Base-by-base conservation (phyloP, 2,888 invertebrate genomes). In the Eupithecia exiguata region DNA sequence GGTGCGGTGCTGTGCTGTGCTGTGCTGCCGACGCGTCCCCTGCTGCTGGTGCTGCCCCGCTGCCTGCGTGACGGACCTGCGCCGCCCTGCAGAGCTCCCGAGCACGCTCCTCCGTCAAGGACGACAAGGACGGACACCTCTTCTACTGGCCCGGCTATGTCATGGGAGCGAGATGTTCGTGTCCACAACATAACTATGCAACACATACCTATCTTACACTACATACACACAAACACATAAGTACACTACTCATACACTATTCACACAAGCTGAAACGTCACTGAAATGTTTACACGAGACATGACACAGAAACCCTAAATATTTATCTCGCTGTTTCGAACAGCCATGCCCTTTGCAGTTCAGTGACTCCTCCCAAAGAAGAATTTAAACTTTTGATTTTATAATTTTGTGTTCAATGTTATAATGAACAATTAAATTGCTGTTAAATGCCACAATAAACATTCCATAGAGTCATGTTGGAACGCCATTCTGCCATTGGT, bases 81-180 rank as follows among this genome's bases (percentile, higher is more conserved):
- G 78, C 82, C 86, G 85, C 86, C 89, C 88, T 93, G 95, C 96
- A 97, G 97, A 97, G 96, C 95, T 97, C 97, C 94, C 96, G 97
- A 92, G 97, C 97, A 92, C 94, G 94, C 94, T 98, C 98, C 95
- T 97, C 98, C 95, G 97, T 99, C 95, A 98, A 98, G 96, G 99
- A 99, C 96, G 99, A 99, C 96, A 98, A 98, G 96, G 99, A 99
- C 95, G 99, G 99, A 95, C 99, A 99, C 96, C 98, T 99, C 96
- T 97, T 99, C 95, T 99, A 99, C 97, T 97, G 97, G 96, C 97
- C 97, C 95, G 99, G 99, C 96, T 99, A 99, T 96, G 96, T 98
- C 96, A 98, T 99, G 95, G 98, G 98, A 97, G 98, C 98, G 96
- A 97, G 99, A 98, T 99, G 99, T 98, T 98, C 98, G 98, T 98